Conservation (phyloP, 2,797 vertebrate genomes). For the Enteromius radiatus region DNA sequence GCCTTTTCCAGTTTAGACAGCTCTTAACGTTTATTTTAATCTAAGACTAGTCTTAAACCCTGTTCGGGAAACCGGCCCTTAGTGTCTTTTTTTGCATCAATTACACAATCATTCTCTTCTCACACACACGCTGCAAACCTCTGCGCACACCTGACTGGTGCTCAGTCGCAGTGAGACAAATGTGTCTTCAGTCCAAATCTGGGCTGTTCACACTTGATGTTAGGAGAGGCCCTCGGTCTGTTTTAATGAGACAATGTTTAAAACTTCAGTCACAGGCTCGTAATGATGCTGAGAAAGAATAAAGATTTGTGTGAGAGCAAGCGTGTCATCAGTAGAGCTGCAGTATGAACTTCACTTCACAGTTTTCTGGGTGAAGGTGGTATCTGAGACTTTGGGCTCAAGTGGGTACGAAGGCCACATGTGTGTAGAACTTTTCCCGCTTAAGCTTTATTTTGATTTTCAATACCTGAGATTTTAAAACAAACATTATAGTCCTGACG, state of each 20-base stretch:
- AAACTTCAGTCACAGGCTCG: slow-evolving; percentile 16
- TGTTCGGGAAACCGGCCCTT: too few species aligned
- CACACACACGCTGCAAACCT: not conserved
- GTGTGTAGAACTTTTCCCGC: too few species aligned
- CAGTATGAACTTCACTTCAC: not conserved
- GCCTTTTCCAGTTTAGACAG: too few species aligned
- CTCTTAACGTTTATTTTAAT: too few species aligned
- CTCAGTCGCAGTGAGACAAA: not conserved
- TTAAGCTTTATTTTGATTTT: too few species aligned
- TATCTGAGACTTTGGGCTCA: not conserved
- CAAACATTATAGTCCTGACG: too few species aligned
- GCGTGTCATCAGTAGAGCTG: not conserved
- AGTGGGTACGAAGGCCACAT: too few species aligned
- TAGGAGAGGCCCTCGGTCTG: not conserved
- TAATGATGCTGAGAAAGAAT: slow-evolving; percentile 36
- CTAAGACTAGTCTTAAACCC: too few species aligned
- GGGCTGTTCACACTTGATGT: not conserved
- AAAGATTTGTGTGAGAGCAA: not conserved
- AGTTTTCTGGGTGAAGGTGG: not conserved
- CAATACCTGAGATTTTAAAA: too few species aligned
- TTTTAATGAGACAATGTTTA: slow-evolving; percentile 27
- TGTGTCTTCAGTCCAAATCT: not conserved
- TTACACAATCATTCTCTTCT: not conserved
- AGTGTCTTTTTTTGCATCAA: not conserved
- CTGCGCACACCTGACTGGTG: not conserved